Evolutionary conservation across 2,888 invertebrate species (phyloP).

Genomic region (Germaria angustata): DNA sequence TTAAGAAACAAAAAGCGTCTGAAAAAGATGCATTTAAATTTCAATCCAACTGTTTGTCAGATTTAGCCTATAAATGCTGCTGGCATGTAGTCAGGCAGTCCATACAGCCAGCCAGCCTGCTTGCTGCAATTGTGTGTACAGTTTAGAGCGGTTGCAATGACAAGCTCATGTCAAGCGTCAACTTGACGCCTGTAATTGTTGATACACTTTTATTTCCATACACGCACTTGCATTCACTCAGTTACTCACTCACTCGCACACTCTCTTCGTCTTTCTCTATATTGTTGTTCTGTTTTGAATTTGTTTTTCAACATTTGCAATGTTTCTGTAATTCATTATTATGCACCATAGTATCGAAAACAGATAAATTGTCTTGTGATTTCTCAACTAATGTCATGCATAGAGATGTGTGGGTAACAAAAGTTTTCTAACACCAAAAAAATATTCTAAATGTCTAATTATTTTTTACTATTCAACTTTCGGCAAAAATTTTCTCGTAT

Average conservation of each 20-base stretch:
- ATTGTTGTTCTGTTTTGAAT: neutral
- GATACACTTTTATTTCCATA: constrained; percentile 59
- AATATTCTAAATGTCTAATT: neutral
- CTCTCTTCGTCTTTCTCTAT: neutral
- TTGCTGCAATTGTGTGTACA: constrained; percentile 1
- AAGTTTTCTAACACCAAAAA: neutral
- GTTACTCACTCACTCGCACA: neutral
- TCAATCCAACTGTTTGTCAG: constrained; percentile 37
- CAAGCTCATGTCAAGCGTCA: constrained; percentile 67
- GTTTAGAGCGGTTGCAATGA: constrained; percentile 47
- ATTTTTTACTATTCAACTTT: too few species aligned
- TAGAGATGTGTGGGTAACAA: neutral
- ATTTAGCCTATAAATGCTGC: constrained; percentile 33
- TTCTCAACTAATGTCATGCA: constrained; percentile 25
- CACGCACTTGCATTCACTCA: constrained; percentile 32
- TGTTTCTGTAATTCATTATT: constrained; percentile 67
- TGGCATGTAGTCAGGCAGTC: neutral
- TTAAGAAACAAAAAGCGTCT: constrained; percentile 2
- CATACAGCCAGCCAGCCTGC: neutral
- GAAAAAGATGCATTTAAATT: constrained; percentile 37
- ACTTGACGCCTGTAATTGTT: constrained; percentile 66
- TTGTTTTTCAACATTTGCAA: constrained; percentile 9
- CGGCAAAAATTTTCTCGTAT: too few species aligned
- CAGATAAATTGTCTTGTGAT: constrained; percentile 67
- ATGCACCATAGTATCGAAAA: constrained; percentile 67